Base-by-base conservation (phyloP, 2,888 invertebrate species). In the Polydrusus pterygomalis region DNA sequence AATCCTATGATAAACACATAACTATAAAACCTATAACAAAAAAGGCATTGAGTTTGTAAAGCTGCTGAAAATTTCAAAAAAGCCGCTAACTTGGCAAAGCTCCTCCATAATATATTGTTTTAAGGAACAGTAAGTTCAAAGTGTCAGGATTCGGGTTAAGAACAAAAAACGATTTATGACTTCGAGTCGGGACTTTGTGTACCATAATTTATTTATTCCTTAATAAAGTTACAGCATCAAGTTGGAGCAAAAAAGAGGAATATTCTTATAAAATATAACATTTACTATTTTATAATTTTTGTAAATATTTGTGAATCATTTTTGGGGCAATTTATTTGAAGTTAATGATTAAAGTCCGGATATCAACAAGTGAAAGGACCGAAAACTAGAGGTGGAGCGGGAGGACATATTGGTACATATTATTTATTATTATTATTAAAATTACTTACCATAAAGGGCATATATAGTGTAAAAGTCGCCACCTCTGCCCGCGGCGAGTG, bases 101-200 rank as follows among this genome's bases (percentile, higher is more conserved):
- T 47, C 18, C 17, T 25, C 38, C 30, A 13, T 60, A 60, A 70
- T 70, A 70, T 70, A 70, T 70, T 60, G 49, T 70, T 60, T 60
- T 9, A 70, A 47, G 60, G 49, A 56, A 30, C 34, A 10, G 34
- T 7, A 45, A 38, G 60, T 54, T 63, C 30, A 71, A 40, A 25
- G 34, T 51, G 51, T 49, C 49, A 65, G 49, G 49, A 51, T 49
- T 34, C 20, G 65, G 15, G 49, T 47, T 13, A 34, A 17, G 30
- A 13, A 65, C 49, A 49, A 65, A 49, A 34, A 65, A 65, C 30
- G 49, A 65, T 49, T 30, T 49, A 65, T n/a, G 17, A 60, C 40
- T n/a, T 2, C 3, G 17, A 17, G 13, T 25, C 3, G 9, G 40
- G 40, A 38, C 10, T 17, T 34, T 10, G 18, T 60, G 58, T 18